These are phyloP conservation scores for Trachops cirrhosus DNA, from an alignment of 2,797 vertebrate genomes.

Conservation along the genomic window DNA sequence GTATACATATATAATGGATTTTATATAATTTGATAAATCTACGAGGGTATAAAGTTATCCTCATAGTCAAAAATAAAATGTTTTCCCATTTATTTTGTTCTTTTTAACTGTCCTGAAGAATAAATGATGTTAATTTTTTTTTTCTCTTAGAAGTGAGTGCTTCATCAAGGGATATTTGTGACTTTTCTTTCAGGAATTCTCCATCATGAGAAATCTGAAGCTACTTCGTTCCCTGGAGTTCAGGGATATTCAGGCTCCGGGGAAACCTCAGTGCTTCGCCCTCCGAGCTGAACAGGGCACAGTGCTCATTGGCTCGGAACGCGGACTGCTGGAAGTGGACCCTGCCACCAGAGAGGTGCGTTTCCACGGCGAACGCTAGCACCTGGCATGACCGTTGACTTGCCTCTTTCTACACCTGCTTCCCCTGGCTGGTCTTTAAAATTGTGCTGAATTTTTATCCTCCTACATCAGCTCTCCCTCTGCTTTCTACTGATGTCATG, in stretches of 20 bases:
- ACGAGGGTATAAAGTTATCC: background rate
- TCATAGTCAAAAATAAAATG: background rate
- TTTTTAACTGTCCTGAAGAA: background rate
- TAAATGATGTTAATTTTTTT: background rate
- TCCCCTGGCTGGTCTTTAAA: background rate
- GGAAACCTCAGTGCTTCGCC: slow-evolving; percentile 86
- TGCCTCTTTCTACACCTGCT: background rate
- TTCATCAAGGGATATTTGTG: background rate
- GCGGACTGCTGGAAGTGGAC: slow-evolving; percentile 87
- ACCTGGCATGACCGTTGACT: background rate
- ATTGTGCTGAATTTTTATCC: background rate
- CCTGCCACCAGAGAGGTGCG: slow-evolving; percentile 85
- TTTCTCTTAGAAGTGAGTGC: background rate
- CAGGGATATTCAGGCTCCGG: slow-evolving; percentile 77
- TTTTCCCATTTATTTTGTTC: slow-evolving; percentile 30
- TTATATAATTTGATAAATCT: background rate
- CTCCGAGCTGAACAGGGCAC: slow-evolving; percentile 84
- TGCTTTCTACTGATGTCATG: background rate
- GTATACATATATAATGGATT: background rate
- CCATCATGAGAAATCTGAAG: slow-evolving; percentile 92
- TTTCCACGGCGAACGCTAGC: background rate
- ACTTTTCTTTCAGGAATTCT: background rate
- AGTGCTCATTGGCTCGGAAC: slow-evolving; percentile 86
- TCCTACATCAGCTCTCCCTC: background rate
- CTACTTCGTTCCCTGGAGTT: slow-evolving; percentile 83